Evolutionary conservation across 23 tunicate species (phyloP).

Genomic region (Halocynthia roretzi): DNA sequence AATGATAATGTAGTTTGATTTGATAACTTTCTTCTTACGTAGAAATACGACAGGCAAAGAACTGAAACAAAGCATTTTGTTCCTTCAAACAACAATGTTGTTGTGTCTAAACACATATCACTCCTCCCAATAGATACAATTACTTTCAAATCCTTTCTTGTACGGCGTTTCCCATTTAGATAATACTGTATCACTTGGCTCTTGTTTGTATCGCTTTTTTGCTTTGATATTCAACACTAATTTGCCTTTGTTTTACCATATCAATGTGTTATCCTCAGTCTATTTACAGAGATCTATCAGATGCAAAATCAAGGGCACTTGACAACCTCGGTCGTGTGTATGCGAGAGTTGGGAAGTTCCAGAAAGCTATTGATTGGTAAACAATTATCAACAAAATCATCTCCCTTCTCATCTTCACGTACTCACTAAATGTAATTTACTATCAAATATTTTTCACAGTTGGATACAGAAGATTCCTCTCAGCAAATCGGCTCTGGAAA

Average conservation of each 20-base stretch:
- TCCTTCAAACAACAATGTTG: too few species aligned
- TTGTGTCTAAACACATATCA: too few species aligned
- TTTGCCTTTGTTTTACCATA: not conserved
- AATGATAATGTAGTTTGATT: too few species aligned
- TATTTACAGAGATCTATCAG: conserved; percentile 56
- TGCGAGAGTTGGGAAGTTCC: conserved; percentile 84
- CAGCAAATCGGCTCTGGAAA: conserved; percentile 80
- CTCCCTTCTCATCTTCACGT: not conserved
- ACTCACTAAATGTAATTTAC: not conserved
- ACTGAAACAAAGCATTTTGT: too few species aligned
- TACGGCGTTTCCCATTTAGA: too few species aligned
- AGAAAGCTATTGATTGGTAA: conserved; percentile 90
- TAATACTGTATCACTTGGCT: too few species aligned
- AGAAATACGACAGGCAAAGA: too few species aligned
- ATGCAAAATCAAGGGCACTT: conserved; percentile 80
- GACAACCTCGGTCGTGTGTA: conserved; percentile 91
- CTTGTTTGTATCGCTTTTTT: too few species aligned
- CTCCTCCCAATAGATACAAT: too few species aligned
- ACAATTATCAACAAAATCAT: not conserved
- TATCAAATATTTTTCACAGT: conserved; percentile 19
- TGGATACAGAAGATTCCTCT: conserved; percentile 89
- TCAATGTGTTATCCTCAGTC: not conserved
- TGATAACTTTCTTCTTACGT: too few species aligned
- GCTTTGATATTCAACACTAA: not conserved
- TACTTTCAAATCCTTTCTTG: too few species aligned